Conservation (phyloP, 2,888 invertebrate genomes). For the Nemoura dubitans region DNA sequence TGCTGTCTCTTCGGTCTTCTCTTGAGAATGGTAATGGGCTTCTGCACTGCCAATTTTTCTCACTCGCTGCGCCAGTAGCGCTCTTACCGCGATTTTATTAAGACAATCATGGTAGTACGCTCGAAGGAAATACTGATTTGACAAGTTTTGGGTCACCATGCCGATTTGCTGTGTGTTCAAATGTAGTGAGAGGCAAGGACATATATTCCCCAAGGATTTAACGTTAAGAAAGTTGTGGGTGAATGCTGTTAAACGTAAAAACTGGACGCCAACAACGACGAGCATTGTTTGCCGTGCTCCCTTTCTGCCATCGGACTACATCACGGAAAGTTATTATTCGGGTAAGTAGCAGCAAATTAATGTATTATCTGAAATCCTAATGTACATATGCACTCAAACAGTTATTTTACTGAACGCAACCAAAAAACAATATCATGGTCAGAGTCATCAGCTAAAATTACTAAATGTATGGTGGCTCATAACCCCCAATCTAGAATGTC, state of each 20-base stretch:
- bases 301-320: background rate
- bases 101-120: too few relatives aligned
- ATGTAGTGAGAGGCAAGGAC: background rate
- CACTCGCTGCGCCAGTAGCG: background rate
- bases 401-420: too few relatives aligned
- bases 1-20: too few relatives aligned
- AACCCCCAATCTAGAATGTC: too few relatives aligned
- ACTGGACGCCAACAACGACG: conserved; percentile 2
- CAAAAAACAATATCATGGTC: too few relatives aligned
- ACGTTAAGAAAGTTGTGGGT: conserved; percentile 15
- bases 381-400: background rate
- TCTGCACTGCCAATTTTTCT: background rate
- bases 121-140: background rate
- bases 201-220: background rate
- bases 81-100: background rate
- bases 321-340: background rate
- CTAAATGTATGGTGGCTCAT: too few relatives aligned
- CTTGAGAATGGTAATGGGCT: too few relatives aligned
- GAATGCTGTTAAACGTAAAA: background rate
- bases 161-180: conserved; percentile 10
- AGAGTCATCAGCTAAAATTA: too few relatives aligned
- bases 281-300: conserved; percentile 3
- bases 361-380: background rate
- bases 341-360: background rate
- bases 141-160: background rate